A percentile compares a stretch with the other conserved stretches of the same genome.
phyloP scores from a whole-genome alignment of 2,113 vertebrate species.

The Amphiprion percula region DNA sequence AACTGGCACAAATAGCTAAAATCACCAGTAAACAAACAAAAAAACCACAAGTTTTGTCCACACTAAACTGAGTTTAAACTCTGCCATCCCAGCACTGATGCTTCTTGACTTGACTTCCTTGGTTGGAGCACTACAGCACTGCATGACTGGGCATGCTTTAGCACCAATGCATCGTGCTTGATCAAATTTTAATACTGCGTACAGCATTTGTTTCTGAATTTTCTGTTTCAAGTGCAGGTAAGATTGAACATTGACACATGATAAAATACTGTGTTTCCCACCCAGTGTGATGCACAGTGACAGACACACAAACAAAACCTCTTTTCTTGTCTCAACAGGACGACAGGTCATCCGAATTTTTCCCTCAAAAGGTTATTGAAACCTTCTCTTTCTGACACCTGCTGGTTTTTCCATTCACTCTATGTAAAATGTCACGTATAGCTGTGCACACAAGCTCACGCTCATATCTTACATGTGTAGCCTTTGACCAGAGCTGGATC shows the following conservation, averaged over 20 bases:
- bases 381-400: constrained; percentile 24
- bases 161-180: not conserved
- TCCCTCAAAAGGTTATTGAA: constrained; percentile 81
- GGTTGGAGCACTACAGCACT: not conserved
- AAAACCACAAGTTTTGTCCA: not conserved
- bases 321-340: constrained; percentile 77
- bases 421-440: constrained; percentile 38
- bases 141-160: constrained; percentile 11
- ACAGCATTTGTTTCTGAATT: constrained; percentile 5
- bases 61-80: not conserved
- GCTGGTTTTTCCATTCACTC: constrained; percentile 27
- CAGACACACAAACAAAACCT: constrained; percentile 27
- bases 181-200: not conserved
- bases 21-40: not conserved
- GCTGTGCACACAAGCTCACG: constrained; percentile 32
- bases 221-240: constrained; percentile 24
- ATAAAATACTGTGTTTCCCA: not conserved
- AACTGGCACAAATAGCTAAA: no score
- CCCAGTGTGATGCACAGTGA: constrained; percentile 28
- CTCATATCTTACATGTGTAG: not conserved
- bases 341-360: constrained; percentile 67
- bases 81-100: not conserved
- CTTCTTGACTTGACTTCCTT: constrained; percentile 12
- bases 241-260: constrained; percentile 11
- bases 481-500: constrained; percentile 1